These are phyloP conservation scores for Atherinosoma microstoma DNA, from an alignment of 2,797 vertebrate genomes.

Conservation along the genomic window DNA sequence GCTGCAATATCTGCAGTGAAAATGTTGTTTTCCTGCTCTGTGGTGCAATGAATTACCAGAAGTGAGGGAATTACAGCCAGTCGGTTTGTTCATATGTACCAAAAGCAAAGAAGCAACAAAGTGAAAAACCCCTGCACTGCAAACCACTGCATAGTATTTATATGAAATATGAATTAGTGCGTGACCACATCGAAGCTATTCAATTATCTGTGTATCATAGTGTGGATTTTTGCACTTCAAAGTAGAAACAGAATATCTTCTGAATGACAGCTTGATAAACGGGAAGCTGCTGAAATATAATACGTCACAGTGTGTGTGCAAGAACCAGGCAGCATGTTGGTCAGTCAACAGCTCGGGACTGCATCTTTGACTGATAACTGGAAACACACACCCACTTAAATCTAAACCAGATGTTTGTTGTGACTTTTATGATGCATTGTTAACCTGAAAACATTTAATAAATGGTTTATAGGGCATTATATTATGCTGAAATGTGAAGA, in stretches of 20 bases:
- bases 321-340: conserved; percentile 9
- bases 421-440: not conserved
- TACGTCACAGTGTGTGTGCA: not conserved
- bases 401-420: not conserved
- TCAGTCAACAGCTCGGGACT: not conserved
- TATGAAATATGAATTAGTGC: not conserved
- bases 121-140: not conserved
- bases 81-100: too few relatives aligned
- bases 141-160: not conserved
- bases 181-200: not conserved
- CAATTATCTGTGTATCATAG: not conserved
- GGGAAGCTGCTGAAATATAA: not conserved
- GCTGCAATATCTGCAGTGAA: not conserved
- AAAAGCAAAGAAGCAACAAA: not conserved
- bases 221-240: not conserved
- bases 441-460: not conserved
- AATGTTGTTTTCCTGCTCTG: not conserved
- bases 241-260: not conserved
- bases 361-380: not conserved
- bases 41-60: not conserved
- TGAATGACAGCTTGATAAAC: conserved; percentile 15
- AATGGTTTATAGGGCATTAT: not conserved
- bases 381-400: not conserved
- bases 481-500: not conserved
- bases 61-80: not conserved